Conservation (phyloP, 1,140 invertebrate species). For the Pseudomyrmex gracilis region DNA sequence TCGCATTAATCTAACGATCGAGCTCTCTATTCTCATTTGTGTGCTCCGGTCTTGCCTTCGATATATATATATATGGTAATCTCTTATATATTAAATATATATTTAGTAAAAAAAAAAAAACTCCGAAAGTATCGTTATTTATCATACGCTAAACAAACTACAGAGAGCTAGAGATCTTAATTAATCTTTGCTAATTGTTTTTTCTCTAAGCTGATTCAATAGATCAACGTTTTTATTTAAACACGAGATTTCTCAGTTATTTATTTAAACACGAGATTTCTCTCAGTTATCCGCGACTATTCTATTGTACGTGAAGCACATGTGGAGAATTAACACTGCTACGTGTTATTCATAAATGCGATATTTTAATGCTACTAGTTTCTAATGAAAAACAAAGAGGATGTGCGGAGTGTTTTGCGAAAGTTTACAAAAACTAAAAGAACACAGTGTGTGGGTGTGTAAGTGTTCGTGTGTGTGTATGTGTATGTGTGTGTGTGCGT, state of each 20-base stretch:
- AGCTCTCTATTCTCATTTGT: constrained; percentile 51
- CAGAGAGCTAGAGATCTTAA: constrained; percentile 58
- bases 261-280: constrained; percentile 2
- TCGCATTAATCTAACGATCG: constrained; percentile 71
- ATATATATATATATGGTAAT: constrained; percentile 25
- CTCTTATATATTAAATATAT: constrained; percentile 71
- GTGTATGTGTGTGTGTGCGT: not conserved
- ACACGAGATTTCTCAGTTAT: not conserved
- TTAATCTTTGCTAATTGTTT: constrained; percentile 49
- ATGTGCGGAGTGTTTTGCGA: not conserved
- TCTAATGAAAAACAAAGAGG: constrained; percentile 7
- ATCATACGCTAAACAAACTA: constrained; percentile 66
- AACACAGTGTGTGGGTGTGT: constrained; percentile 48
- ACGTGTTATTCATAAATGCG: constrained; percentile 28
- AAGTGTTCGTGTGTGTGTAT: not conserved
- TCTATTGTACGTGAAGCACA: too few species aligned
- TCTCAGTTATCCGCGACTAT: not conserved
- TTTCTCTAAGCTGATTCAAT: constrained; percentile 29
- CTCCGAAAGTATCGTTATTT: constrained; percentile 57
- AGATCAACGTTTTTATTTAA: constrained; percentile 6
- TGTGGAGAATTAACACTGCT: too few species aligned
- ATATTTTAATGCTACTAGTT: not conserved
- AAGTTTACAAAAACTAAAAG: constrained; percentile 59
- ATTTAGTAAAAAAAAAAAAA: constrained; percentile 49
- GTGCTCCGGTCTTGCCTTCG: not conserved